Evolutionary conservation across 1,140 invertebrate genomes (phyloP).

Genomic region (Periplaneta americana): DNA sequence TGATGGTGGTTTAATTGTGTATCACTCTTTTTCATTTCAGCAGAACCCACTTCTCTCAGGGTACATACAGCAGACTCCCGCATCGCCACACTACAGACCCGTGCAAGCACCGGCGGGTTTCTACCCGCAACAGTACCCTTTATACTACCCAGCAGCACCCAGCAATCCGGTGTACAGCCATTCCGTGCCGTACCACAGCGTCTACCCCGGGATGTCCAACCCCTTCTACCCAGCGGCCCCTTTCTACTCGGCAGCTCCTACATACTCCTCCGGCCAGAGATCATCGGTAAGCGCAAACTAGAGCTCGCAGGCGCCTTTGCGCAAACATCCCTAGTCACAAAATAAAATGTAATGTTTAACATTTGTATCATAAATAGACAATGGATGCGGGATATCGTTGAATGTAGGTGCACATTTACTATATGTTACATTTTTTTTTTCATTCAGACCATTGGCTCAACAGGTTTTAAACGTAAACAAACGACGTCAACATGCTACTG

Average conservation of each 20-base stretch:
- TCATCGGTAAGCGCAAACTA: background rate
- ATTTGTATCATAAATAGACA: too few relatives aligned
- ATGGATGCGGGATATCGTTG: too few relatives aligned
- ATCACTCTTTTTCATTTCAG: background rate
- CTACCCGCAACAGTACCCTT: slow-evolving; percentile 3
- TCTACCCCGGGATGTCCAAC: background rate
- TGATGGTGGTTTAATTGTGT: background rate
- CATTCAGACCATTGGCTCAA: too few relatives aligned
- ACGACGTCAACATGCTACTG: too few relatives aligned
- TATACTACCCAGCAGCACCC: background rate
- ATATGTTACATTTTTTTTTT: too few relatives aligned
- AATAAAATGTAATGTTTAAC: too few relatives aligned
- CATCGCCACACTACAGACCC: background rate
- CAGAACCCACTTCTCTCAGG: background rate
- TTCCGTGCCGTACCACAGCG: background rate
- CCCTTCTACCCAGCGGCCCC: background rate
- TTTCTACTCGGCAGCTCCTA: background rate
- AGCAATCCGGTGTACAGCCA: background rate
- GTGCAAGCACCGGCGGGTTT: background rate
- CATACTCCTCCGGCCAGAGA: background rate
- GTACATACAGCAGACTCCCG: background rate
- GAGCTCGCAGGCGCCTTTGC: too few relatives aligned
- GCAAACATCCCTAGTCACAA: too few relatives aligned
- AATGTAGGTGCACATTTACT: too few relatives aligned
- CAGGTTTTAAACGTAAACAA: too few relatives aligned